Percentiles rank a stretch among this genome's conserved stretches.
phyloP scores from a whole-genome alignment of 92 coral and sea anemone species.

The Palythoa caribaeorum region DNA sequence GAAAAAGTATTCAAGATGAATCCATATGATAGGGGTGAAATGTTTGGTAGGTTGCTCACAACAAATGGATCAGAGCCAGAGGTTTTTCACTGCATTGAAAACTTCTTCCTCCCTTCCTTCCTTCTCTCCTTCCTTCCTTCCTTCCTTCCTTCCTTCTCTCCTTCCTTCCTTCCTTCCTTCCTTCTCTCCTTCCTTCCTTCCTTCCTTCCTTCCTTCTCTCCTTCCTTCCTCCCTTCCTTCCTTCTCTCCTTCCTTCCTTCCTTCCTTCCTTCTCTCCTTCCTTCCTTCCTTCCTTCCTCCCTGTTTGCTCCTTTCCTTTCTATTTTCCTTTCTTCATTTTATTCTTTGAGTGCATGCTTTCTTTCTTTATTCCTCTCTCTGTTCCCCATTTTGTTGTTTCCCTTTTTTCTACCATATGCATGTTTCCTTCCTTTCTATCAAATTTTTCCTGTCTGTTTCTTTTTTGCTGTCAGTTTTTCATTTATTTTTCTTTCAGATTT shows the following conservation, averaged over 20 bases:
- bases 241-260: not conserved
- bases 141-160: not conserved
- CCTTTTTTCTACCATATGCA: no score
- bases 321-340: no score
- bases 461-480: not conserved
- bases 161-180: not conserved
- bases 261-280: not conserved
- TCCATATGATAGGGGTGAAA: conserved; percentile 84
- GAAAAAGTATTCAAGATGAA: conserved; percentile 82
- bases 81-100: not conserved
- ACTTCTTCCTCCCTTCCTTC: not conserved
- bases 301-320: not conserved
- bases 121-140: not conserved
- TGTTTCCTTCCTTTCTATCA: no score
- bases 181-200: not conserved
- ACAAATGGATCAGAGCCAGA: not conserved
- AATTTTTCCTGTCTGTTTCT: no score
- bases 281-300: not conserved
- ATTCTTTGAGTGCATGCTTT: no score
- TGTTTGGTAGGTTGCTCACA: conserved; percentile 70
- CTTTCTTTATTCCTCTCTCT: no score
- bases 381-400: no score
- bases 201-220: not conserved
- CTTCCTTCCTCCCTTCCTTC: not conserved
- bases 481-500: not conserved